phyloP scores from a whole-genome alignment of 1,140 invertebrate species.

The Odontomachus brunneus region DNA sequence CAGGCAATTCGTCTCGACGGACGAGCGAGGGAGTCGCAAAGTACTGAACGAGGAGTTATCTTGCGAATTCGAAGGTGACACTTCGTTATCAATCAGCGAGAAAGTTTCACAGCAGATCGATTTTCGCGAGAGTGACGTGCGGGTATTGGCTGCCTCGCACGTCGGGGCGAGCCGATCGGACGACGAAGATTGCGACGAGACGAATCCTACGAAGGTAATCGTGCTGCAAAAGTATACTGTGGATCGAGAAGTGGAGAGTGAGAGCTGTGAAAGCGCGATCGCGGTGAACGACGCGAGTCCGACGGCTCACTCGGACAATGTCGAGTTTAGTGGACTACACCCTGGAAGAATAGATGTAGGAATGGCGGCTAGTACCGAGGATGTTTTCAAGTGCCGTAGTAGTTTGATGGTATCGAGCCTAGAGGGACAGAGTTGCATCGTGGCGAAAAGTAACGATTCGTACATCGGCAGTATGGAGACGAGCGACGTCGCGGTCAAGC shows the following conservation, averaged over 20 bases:
- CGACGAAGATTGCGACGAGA: constrained; percentile 35
- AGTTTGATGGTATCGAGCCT: constrained; percentile 14
- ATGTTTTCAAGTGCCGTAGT: constrained; percentile 28
- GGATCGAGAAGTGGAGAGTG: constrained; percentile 54
- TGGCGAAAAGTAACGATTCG: constrained; percentile 53
- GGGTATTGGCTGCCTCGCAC: not conserved
- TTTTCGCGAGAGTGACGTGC: constrained; percentile 44
- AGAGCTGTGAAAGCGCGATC: constrained; percentile 14
- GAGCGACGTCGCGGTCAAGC: constrained; percentile 8
- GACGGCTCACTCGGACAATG: constrained; percentile 25
- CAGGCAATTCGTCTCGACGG: constrained; percentile 12
- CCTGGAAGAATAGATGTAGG: constrained; percentile 27
- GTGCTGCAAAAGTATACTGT: constrained; percentile 50
- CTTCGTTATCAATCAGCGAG: constrained; percentile 41
- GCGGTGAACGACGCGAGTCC: constrained; percentile 19
- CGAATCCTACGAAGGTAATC: constrained; percentile 29
- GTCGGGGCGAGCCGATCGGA: constrained; percentile 37
- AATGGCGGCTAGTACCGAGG: not conserved
- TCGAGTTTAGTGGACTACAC: constrained; percentile 49
- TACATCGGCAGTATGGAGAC: constrained; percentile 41
- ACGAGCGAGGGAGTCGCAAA: constrained; percentile 29
- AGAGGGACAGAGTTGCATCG: constrained; percentile 57
- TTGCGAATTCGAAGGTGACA: constrained; percentile 32
- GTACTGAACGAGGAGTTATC: constrained; percentile 36
- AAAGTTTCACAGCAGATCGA: constrained; percentile 71